Conservation (phyloP, 2,888 invertebrate species). For the Scrobipalpa costella region DNA sequence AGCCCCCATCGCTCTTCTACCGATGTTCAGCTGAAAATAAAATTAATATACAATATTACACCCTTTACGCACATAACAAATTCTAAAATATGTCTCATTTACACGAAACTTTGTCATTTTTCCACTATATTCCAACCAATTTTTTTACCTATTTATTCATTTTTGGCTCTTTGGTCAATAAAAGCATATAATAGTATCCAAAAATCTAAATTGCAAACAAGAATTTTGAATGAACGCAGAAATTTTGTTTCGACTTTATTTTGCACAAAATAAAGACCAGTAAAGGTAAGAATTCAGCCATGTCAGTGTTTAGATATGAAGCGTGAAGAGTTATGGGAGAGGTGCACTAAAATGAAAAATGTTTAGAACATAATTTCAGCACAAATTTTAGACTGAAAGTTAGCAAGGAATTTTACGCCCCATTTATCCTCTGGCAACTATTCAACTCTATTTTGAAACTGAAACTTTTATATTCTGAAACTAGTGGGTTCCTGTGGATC, state of each 20-base stretch:
- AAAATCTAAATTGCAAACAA: no score
- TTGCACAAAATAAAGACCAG: not conserved
- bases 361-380: slow-evolving; percentile 21
- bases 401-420: slow-evolving; percentile 25
- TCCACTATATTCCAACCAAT: no score
- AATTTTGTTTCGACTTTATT: not conserved
- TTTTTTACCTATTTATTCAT: no score
- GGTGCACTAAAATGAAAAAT: slow-evolving; percentile 23
- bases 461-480: slow-evolving; percentile 24
- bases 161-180: no score
- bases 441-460: slow-evolving; percentile 27
- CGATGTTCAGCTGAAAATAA: slow-evolving; percentile 55
- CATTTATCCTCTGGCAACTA: slow-evolving; percentile 26
- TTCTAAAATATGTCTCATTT: no score
- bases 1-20: slow-evolving; percentile 68
- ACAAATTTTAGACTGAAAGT: slow-evolving; percentile 22
- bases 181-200: no score
- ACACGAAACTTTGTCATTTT: no score
- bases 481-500: slow-evolving; percentile 4
- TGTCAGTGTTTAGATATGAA: slow-evolving; percentile 2
- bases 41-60: not conserved
- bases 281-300: not conserved
- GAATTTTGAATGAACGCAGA: no score
- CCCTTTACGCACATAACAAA: no score
- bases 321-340: slow-evolving; percentile 8